Conservation (phyloP, 2,113 vertebrate genomes). For the Scopus umbretta region DNA sequence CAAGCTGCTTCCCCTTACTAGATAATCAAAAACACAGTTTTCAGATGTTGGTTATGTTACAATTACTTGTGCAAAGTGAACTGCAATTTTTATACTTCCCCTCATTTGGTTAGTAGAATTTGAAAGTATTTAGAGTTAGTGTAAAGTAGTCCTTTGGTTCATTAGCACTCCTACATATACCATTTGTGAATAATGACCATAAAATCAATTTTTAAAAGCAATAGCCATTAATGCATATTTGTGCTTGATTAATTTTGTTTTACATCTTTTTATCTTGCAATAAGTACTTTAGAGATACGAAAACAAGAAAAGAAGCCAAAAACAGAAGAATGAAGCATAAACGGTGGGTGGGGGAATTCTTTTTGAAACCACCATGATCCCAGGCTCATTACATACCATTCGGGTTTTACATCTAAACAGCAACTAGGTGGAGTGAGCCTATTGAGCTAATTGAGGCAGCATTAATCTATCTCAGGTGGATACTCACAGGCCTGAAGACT, state of each 20-base stretch:
- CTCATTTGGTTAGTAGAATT: background rate
- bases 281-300: background rate
- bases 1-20: background rate
- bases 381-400: background rate
- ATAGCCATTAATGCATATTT: background rate
- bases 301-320: background rate
- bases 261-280: background rate
- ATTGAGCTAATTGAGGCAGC: background rate
- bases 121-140: background rate
- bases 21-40: background rate
- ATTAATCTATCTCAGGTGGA: background rate
- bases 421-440: background rate
- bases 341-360: background rate
- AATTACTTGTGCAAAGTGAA: background rate
- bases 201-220: background rate
- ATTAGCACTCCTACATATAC: background rate
- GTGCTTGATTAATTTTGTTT: background rate
- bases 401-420: background rate
- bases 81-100: background rate
- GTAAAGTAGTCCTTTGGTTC: background rate
- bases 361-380: background rate
- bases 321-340: background rate
- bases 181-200: background rate
- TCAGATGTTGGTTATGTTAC: background rate
- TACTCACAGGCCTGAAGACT: background rate